A percentile compares a stretch with the other conserved stretches of the same genome.
These are phyloP conservation scores for Cremastinae sp. DNA, from an alignment of 2,888 invertebrate genomes.

Conservation along the genomic window DNA sequence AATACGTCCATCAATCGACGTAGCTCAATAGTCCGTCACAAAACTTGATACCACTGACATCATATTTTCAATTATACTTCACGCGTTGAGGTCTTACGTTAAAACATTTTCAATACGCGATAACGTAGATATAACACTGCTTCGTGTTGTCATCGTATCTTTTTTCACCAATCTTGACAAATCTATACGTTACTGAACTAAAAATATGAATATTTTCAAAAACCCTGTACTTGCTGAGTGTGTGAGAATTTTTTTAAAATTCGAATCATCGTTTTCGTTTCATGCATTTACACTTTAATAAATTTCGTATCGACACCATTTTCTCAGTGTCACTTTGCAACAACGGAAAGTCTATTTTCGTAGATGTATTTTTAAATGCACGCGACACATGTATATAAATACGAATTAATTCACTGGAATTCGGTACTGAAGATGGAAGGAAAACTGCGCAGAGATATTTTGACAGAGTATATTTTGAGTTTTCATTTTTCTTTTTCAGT, in stretches of 20 bases:
- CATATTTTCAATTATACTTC: conserved; percentile 22
- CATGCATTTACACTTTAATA: conserved; percentile 3
- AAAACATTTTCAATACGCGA: conserved; percentile 40
- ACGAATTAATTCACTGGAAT: conserved; percentile 14
- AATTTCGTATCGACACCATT: conserved; percentile 19
- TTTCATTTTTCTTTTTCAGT: conserved; percentile 17
- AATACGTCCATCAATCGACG: conserved; percentile 30
- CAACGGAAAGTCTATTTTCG: conserved; percentile 57
- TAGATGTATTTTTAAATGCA: conserved; percentile 50
- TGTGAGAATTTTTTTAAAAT: no score
- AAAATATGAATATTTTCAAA: no score
- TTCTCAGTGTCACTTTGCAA: conserved; percentile 28
- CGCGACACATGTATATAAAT: background rate
- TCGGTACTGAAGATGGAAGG: conserved; percentile 12
- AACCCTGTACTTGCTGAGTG: no score
- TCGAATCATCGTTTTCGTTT: conserved; percentile 12
- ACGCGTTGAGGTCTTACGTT: conserved; percentile 48
- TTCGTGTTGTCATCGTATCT: background rate
- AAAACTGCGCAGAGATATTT: conserved; percentile 19
- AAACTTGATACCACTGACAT: conserved; percentile 27
- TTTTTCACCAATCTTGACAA: background rate
- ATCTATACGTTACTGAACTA: background rate
- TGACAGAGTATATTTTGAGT: conserved; percentile 35
- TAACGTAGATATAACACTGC: conserved; percentile 34
- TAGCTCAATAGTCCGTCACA: conserved; percentile 20